phyloP scores from a whole-genome alignment of 2,888 invertebrate genomes.

The Meandrusa payeni region DNA sequence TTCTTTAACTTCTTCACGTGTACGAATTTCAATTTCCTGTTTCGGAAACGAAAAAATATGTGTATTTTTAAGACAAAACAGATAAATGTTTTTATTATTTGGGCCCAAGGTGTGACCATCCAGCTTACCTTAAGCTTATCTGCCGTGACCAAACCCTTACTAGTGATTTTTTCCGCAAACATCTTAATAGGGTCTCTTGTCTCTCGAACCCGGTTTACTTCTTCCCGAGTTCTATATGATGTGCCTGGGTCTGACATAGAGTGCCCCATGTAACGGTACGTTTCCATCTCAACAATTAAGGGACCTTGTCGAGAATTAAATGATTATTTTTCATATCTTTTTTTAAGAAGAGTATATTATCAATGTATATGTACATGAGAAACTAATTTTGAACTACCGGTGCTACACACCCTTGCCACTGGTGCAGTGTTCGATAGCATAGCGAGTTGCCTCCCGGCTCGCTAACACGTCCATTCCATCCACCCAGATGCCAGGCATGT shows the following conservation, averaged over 20 bases:
- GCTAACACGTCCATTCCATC: constrained; percentile 99
- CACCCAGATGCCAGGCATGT: constrained; percentile 97
- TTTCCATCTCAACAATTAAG: constrained; percentile 94
- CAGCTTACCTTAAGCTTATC: constrained; percentile 93
- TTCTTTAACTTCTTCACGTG: constrained; percentile 93
- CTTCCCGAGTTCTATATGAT: constrained; percentile 96
- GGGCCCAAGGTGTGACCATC: no score
- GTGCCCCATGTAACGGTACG: no score
- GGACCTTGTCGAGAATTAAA: constrained; percentile 87
- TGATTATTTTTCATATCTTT: no score
- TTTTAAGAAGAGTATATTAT: no score
- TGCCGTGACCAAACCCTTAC: constrained; percentile 86
- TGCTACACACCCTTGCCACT: constrained; percentile 87
- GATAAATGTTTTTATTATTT: no score
- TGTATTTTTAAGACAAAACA: no score
- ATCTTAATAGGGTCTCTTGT: constrained; percentile 97
- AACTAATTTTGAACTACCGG: no score
- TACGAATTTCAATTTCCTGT: constrained; percentile 91
- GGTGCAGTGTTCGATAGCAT: constrained; percentile 90
- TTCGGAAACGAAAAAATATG: no score
- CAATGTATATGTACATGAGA: no score
- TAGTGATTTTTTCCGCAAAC: constrained; percentile 94
- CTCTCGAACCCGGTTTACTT: constrained; percentile 96
- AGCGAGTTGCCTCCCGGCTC: constrained; percentile 91
- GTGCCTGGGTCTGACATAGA: constrained; percentile 99